Evolutionary conservation across 2,113 vertebrate genomes (phyloP).

Genomic region (Coreoperca whiteheadi): DNA sequence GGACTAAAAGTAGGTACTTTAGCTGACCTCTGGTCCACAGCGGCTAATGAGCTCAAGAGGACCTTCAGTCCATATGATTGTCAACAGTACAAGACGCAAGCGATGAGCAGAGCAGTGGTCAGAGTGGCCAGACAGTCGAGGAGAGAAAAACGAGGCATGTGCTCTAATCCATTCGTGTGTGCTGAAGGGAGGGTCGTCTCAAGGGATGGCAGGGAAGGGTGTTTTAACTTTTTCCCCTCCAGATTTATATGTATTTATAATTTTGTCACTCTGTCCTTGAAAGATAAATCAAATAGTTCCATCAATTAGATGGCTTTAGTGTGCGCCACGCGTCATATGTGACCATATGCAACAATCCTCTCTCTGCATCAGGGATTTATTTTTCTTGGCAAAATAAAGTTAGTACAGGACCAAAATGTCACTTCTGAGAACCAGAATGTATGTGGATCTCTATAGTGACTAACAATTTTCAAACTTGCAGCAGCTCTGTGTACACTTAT

Average conservation of each 20-base stretch:
- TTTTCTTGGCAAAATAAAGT: not conserved
- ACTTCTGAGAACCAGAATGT: not conserved
- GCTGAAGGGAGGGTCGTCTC: not conserved
- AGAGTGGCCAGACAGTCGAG: conserved; percentile 8
- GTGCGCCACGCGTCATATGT: not conserved
- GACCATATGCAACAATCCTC: not conserved
- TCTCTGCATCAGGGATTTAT: not conserved
- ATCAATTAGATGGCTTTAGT: not conserved
- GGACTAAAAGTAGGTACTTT: not conserved
- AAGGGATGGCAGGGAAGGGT: no score
- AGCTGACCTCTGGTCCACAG: conserved; percentile 16
- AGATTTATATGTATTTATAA: no score
- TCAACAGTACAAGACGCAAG: conserved; percentile 4
- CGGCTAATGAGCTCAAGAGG: conserved; percentile 20
- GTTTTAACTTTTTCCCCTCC: no score
- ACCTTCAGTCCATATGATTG: not conserved
- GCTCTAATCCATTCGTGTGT: conserved; percentile 13
- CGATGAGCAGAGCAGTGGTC: conserved; percentile 19
- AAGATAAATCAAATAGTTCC: not conserved
- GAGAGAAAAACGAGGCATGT: conserved; percentile 12
- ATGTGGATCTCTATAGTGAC: no score
- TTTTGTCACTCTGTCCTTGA: not conserved
- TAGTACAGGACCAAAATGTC: not conserved
- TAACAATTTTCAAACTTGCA: no score
- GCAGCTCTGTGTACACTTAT: no score